Percentiles rank a stretch among this genome's conserved stretches.
Conservation (phyloP, 2,113 vertebrate species). For the Notothenia rossii region DNA sequence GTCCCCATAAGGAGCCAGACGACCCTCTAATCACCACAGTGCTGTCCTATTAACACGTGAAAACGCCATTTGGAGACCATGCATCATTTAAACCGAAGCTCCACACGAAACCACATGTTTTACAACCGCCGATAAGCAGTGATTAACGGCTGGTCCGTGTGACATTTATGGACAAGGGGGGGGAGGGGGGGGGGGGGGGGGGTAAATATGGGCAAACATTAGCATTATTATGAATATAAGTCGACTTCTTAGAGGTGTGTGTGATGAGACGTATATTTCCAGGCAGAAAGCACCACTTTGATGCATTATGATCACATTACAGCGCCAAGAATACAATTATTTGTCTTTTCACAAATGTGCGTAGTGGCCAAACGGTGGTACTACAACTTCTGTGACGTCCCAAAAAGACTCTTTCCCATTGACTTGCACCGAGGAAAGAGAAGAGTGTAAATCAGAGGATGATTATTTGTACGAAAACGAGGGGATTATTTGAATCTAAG, state of each 20-base stretch:
- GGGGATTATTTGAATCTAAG: too few species aligned
- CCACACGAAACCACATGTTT: conserved; percentile 43
- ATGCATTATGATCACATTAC: too few species aligned
- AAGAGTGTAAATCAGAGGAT: too few species aligned
- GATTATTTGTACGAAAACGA: too few species aligned
- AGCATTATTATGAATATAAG: conserved; percentile 33
- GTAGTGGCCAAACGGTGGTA: not conserved
- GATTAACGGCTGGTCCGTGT: conserved; percentile 52
- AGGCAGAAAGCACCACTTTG: not conserved
- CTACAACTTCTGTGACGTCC: too few species aligned
- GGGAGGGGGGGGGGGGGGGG: conserved; percentile 1
- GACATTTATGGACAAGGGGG: conserved; percentile 61
- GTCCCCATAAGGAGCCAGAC: conserved; percentile 73
- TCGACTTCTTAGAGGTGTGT: conserved; percentile 4
- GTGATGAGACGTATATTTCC: not conserved
- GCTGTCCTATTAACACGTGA: conserved; percentile 71
- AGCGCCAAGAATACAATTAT: too few species aligned
- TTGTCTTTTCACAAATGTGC: too few species aligned
- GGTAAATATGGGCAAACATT: conserved; percentile 48
- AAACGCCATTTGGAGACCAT: conserved; percentile 65
- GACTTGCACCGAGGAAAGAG: too few species aligned
- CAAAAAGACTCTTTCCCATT: too few species aligned
- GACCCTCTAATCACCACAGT: conserved; percentile 75
- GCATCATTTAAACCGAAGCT: conserved; percentile 69
- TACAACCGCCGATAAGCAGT: conserved; percentile 46